phyloP scores from a whole-genome alignment of 2,797 vertebrate species.

The Rhynchonycteris naso region DNA sequence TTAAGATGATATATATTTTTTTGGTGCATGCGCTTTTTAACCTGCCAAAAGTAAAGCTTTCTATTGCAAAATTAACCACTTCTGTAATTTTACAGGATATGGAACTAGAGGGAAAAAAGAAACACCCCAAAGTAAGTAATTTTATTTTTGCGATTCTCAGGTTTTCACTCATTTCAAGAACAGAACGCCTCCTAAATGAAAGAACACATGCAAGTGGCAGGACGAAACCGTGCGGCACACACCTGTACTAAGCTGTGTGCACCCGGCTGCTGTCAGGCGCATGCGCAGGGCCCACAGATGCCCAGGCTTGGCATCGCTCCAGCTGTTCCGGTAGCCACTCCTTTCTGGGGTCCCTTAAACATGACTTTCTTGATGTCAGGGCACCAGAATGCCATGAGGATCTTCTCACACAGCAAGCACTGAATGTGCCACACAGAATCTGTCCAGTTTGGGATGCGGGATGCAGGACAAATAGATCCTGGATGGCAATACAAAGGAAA shows the following conservation, averaged over 20 bases:
- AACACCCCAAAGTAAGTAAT: slow-evolving; percentile 53
- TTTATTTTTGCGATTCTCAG: slow-evolving; percentile 42
- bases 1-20: slow-evolving; percentile 42
- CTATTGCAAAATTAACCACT: slow-evolving; percentile 58
- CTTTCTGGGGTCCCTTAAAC: not conserved
- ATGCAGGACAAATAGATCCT: not conserved
- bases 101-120: slow-evolving; percentile 37
- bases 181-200: slow-evolving; percentile 40
- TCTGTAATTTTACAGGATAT: slow-evolving; percentile 58
- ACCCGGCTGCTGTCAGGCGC: not conserved
- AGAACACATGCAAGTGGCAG: not conserved
- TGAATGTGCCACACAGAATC: not conserved
- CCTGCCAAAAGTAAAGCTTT: not conserved
- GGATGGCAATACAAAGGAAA: not conserved
- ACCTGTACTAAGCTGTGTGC: not conserved
- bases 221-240: accelerated
- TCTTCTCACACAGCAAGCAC: not conserved
- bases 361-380: not conserved
- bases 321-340: not conserved
- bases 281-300: not conserved
- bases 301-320: not conserved
- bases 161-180: slow-evolving; percentile 48
- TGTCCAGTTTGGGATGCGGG: not conserved
- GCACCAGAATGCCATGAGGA: accelerated
- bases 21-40: slow-evolving; percentile 48